Evolutionary conservation across 2,797 vertebrate genomes (phyloP), one percentile per base, ranked within the genome.

Genomic region (Basileuterus tristriatus): DNA sequence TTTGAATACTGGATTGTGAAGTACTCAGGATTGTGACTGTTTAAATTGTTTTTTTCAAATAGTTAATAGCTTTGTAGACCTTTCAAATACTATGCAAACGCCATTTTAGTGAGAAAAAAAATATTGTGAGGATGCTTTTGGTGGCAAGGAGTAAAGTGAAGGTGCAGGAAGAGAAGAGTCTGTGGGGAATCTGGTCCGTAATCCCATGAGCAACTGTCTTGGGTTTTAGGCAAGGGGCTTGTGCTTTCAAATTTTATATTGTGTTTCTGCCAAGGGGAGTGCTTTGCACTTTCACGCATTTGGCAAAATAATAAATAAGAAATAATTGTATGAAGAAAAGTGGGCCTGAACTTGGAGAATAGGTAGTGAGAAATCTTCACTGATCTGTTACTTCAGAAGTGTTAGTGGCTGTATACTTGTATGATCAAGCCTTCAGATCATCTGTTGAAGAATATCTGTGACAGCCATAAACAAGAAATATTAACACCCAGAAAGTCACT

Each of bases 171-270:
- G 64, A 65, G 30, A 67, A 84, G 46, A 70, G 12, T 41, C n/a
- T 47, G 3, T 53, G 43, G 12, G 22, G 24, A 44, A 13, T 56
- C 34, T 49, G 63, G 53, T 8, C 22, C 3, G 1, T 52, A n/a
- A 56, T 60, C 5, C 32, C 0, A 0, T 15, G 27, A 72, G 11
- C 14, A 78, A 4, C 22, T 81, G 9, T 46, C 7, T 67, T 1
- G 1, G 27, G 10, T 70, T 82, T 80, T 60, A 41, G 75, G 22
- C 5, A 77, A 63, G 5, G 15, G 37, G 4, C 13, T 75, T 55
- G 9, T 52, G 22, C 37, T 94, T 84, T 75, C 34, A 18, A 17
- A 55, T 90, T 64, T 86, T 46, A 39, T 23, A 8, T 62, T 36
- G 4, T 55, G 16, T 8, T 75, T 29, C 7, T 52, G 41, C 53